Conservation (phyloP, 2,113 vertebrate species). For the Puma concolor region DNA sequence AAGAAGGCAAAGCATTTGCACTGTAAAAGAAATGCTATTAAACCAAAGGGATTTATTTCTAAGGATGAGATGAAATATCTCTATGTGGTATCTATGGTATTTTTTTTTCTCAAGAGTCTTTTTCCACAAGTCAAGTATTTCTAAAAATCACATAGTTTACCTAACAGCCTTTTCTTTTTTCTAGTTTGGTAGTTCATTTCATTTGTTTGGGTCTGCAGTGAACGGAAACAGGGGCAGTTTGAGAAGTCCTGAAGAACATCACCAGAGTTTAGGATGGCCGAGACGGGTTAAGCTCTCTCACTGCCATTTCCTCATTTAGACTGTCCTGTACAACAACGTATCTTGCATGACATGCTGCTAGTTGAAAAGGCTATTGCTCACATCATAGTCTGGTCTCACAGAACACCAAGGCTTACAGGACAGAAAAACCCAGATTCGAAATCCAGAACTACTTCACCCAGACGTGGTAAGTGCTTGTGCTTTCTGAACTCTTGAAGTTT, state of each 20-base stretch:
- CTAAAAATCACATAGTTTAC: neutral
- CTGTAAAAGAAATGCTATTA: neutral
- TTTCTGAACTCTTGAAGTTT: neutral
- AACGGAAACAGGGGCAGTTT: neutral
- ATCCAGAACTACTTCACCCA: neutral
- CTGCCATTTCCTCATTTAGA: neutral
- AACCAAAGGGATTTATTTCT: neutral
- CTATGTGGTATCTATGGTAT: too few species aligned
- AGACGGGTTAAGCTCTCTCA: neutral
- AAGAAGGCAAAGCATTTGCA: constrained; percentile 26
- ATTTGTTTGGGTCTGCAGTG: neutral
- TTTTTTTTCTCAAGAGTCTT: neutral
- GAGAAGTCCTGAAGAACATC: neutral
- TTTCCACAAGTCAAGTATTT: neutral
- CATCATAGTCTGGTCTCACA: neutral
- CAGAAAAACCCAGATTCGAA: neutral
- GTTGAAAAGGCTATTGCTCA: neutral
- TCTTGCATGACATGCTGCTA: neutral
- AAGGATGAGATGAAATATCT: neutral
- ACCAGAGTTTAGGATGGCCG: neutral
- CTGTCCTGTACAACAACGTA: neutral
- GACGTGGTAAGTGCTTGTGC: neutral
- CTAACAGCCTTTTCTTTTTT: neutral
- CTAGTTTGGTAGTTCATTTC: neutral
- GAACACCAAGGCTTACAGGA: neutral